A percentile compares a stretch with the other conserved stretches of the same genome.
phyloP scores from a whole-genome alignment of 2,113 vertebrate species.

The Coregonus clupeaformis region DNA sequence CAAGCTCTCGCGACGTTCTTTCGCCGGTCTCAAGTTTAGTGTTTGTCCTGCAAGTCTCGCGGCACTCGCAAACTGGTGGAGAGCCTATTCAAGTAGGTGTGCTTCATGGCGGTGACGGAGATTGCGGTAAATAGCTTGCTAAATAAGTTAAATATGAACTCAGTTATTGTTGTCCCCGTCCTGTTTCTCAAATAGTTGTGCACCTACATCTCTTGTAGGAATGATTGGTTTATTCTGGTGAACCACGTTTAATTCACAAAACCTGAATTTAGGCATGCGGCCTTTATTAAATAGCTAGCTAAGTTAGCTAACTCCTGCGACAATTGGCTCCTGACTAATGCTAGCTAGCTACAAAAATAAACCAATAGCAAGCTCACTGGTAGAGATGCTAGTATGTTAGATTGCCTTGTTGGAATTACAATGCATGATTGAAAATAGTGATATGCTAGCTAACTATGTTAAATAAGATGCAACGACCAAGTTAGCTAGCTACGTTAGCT shows the following conservation, averaged over 20 bases:
- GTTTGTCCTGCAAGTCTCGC: no score
- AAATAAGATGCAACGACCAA: background rate
- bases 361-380: background rate
- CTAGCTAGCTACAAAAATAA: background rate
- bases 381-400: no score
- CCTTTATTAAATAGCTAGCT: background rate
- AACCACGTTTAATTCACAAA: background rate
- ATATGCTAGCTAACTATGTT: background rate
- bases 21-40: no score
- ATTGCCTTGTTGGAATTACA: background rate
- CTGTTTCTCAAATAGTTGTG: background rate
- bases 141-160: conserved; percentile 10
- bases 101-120: conserved; percentile 77
- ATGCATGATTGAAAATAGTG: background rate
- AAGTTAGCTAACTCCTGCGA: background rate
- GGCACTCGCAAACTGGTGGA: conserved; percentile 8
- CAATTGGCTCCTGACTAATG: background rate
- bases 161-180: background rate
- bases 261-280: background rate
- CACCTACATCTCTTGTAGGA: background rate
- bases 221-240: background rate
- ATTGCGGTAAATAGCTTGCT: conserved; percentile 70
- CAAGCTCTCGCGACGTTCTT: no score
- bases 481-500: background rate
- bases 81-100: conserved; percentile 64